Conservation (phyloP, 2,797 vertebrate species). For the Betta splendens region DNA sequence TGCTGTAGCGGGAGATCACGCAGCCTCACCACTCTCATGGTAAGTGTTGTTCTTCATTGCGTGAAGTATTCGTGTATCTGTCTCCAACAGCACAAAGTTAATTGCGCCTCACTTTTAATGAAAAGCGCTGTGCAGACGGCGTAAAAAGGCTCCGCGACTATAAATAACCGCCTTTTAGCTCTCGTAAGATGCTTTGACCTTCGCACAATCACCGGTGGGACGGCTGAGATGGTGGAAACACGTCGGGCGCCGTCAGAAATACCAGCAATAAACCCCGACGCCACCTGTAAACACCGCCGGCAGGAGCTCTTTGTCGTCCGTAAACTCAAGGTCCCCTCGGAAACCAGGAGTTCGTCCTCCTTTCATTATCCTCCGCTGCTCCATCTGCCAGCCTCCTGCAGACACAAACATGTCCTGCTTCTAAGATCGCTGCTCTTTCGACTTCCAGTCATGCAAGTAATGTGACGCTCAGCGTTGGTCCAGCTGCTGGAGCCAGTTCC, state of each 20-base stretch:
- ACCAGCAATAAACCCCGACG: slow-evolving; percentile 42
- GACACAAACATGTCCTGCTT: slow-evolving; percentile 34
- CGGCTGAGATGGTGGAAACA: slow-evolving; percentile 19
- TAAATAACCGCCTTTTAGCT: slow-evolving; percentile 25
- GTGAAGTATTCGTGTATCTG: neutral
- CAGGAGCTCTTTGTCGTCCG: slow-evolving; percentile 49
- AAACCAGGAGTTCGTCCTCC: slow-evolving; percentile 47
- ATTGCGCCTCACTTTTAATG: slow-evolving; percentile 11
- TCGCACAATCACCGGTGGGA: slow-evolving; percentile 31
- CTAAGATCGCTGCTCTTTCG: slow-evolving; percentile 42
- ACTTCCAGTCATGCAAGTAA: slow-evolving; percentile 11
- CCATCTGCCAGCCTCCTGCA: slow-evolving; percentile 62
- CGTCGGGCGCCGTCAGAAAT: slow-evolving; percentile 43
- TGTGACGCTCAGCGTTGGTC: slow-evolving; percentile 25
- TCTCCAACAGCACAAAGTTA: neutral
- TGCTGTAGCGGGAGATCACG: too few species aligned
- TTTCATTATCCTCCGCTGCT: slow-evolving; percentile 58
- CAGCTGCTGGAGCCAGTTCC: slow-evolving; percentile 35
- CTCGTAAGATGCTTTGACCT: slow-evolving; percentile 29
- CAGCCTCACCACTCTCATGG: neutral
- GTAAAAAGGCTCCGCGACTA: slow-evolving; percentile 23
- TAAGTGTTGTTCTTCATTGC: neutral
- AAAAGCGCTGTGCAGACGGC: neutral
- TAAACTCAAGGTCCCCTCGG: slow-evolving; percentile 61
- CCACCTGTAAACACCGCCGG: slow-evolving; percentile 30